Evolutionary conservation across 1,140 invertebrate genomes (phyloP).

Genomic region (Neotoxoptera formosana): DNA sequence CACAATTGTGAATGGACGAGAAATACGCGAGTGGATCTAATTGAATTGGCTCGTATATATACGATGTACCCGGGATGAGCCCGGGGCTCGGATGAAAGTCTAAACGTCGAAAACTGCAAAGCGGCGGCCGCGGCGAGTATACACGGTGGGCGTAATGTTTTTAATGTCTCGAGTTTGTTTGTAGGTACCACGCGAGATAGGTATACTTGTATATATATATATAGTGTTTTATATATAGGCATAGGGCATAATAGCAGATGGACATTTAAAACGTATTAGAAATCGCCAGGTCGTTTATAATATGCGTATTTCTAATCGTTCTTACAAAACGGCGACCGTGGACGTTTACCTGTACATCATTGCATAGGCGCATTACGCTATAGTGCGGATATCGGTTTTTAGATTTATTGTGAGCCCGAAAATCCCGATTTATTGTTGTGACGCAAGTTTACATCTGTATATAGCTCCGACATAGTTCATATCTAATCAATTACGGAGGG

Average conservation of each 20-base stretch:
- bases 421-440: neutral
- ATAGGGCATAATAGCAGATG: no score
- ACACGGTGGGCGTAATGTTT: constrained; percentile 7
- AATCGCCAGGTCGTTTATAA: neutral
- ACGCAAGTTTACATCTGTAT: neutral
- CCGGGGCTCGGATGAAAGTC: constrained; percentile 29
- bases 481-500: neutral
- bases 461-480: neutral
- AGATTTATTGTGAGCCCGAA: neutral
- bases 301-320: neutral
- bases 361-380: neutral
- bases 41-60: constrained; percentile 6
- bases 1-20: neutral
- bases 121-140: no score
- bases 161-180: neutral
- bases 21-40: constrained; percentile 10
- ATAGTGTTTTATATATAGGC: neutral
- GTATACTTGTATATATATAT: neutral
- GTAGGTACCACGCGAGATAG: neutral
- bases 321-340: neutral
- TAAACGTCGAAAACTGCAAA: neutral
- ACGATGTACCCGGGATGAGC: neutral
- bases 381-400: neutral
- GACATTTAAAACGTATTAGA: neutral
- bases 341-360: neutral